Base-by-base conservation (phyloP, 2,797 vertebrate genomes). In the Xenopus petersii region DNA sequence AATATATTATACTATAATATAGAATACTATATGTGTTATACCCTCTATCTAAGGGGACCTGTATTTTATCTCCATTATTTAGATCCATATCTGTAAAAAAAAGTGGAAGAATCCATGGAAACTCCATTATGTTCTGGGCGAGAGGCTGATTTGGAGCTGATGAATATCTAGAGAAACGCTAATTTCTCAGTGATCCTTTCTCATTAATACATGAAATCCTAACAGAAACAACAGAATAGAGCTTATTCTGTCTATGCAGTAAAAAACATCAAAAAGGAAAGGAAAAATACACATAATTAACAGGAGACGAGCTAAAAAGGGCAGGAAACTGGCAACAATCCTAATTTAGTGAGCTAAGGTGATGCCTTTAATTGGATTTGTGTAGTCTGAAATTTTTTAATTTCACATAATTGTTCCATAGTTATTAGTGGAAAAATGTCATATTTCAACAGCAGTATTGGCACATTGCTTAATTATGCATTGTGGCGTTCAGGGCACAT, bases 281-380 rank as follows among this genome's bases (percentile, higher is more conserved):
- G 77, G 47, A 67, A 75, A 36, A 71, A 81, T 56, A 83, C 70
- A 86, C 87, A 87, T 89, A 89, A 91, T 90, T 88, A 91, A 88
- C 83, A 85, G 4, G 70, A 88, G 83, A 88, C 87, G 82, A 88
- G 11, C 15, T 51, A 85, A 86, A 87, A 91, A 89, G 88, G 89
- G 87, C 86, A 90, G 88, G 87, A 91, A 91, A 90, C 88, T 88
- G 89, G 90, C 87, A 87, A 87, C 30, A 72, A 86, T 88, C 89
- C 89, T 88, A 80, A 84, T 78, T 77, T 77, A 79, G 0, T 73
- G 83, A 83, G 85, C 55, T 64, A 83, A 89, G 84, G 87, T 89
- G 84, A 88, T 84, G 80, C 76, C 75, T 84, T 87, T 86, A 85
- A 90, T 90, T 89, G 86, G 84, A 88, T 88, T 88, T 88, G 84